Conservation (phyloP, 1,140 invertebrate genomes). For the Yoshiicerus persimilis region DNA sequence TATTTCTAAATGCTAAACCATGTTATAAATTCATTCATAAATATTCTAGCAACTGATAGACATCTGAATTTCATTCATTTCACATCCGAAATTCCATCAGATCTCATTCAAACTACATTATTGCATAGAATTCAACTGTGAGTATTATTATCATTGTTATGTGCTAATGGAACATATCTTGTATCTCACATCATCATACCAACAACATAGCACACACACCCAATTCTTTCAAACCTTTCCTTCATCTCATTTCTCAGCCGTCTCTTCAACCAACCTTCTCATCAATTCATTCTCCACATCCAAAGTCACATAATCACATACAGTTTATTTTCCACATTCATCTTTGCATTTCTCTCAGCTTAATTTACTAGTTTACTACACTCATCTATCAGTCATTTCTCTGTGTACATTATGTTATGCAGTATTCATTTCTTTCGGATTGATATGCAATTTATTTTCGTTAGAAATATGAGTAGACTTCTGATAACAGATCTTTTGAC, state of each 20-base stretch:
- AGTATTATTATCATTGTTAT: not conserved
- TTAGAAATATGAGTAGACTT: not conserved
- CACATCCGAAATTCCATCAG: slow-evolving; percentile 34
- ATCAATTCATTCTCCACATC: not conserved
- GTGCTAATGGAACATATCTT: not conserved
- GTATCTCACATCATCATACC: not conserved
- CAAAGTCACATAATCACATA: not conserved
- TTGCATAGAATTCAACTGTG: not conserved
- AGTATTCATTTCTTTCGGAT: not conserved
- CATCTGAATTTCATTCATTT: slow-evolving; percentile 44
- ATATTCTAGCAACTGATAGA: slow-evolving; percentile 32
- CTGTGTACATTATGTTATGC: not conserved
- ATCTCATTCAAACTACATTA: slow-evolving; percentile 26
- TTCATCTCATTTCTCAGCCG: not conserved
- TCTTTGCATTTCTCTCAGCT: not conserved
- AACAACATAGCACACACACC: not conserved
- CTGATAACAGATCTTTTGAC: not conserved
- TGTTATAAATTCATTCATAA: slow-evolving; percentile 36
- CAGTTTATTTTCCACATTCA: not conserved
- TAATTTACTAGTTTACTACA: not conserved
- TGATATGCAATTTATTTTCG: not conserved
- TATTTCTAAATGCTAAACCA: not conserved
- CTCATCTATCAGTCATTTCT: not conserved
- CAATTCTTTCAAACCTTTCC: not conserved
- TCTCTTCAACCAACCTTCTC: not conserved